Evolutionary conservation across 2,113 vertebrate genomes (phyloP).

Genomic region (Brachypodius melanocephalos): DNA sequence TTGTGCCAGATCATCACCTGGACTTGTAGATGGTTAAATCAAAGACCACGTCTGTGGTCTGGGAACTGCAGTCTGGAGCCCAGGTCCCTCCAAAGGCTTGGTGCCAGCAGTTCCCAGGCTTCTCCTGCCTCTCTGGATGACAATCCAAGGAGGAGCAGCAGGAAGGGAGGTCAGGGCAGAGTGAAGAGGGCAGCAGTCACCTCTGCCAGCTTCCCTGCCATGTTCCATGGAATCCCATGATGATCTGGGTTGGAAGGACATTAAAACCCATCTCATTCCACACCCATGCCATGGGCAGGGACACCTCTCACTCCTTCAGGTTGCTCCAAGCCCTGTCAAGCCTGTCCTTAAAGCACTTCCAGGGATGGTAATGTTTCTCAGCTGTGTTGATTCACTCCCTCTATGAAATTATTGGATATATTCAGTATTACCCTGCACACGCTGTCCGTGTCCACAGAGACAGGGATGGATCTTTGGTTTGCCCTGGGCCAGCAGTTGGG

Average conservation of each 20-base stretch:
- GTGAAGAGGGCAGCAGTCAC: neutral
- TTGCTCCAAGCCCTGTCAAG: neutral
- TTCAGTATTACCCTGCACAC: neutral
- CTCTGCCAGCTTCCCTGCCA: neutral
- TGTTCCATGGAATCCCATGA: neutral
- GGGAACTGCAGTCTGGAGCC: neutral
- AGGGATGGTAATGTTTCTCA: neutral
- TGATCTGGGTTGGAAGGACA: neutral
- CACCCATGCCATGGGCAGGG: neutral
- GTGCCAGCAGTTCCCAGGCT: neutral
- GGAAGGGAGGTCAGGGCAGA: neutral
- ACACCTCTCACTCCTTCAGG: neutral
- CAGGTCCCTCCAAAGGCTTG: neutral
- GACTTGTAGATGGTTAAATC: neutral
- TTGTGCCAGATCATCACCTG: neutral
- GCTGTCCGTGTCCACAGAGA: accelerated
- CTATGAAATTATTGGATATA: accelerated
- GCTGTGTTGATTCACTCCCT: neutral
- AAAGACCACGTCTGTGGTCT: neutral
- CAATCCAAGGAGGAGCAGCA: neutral
- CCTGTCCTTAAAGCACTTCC: neutral
- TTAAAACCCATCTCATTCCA: neutral
- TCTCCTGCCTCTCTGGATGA: neutral
- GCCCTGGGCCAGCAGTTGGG: neutral
- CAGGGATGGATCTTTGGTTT: neutral